Evolutionary conservation across 92 coral and sea anemone species (phyloP), one percentile per base, ranked within the genome.

Genomic region (Parazoanthus swiftii): DNA sequence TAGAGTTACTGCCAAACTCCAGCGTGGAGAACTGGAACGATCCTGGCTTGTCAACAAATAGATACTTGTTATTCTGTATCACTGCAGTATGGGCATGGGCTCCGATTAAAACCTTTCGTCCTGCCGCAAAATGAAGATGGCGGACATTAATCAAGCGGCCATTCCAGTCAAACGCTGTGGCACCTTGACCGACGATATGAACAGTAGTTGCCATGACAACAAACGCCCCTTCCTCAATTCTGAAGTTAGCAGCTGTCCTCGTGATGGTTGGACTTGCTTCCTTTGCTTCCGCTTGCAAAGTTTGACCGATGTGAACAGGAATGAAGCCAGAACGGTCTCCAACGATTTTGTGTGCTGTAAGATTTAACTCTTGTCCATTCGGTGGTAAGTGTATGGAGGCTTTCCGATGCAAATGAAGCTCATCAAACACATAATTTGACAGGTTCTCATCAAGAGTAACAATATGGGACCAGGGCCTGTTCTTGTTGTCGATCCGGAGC

Each of bases 201-300:
- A 92, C 92, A 18, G 90, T 89, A 0, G 92, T 92, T 18, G 94
- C 91, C 94, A 92, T 92, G 25, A 92, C 77, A n/a, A 89, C 94
- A 43, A 89, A 81, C 23, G 91, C 91, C 15, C 86, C 86, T 73
- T 78, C 82, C 37, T 92, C 94, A 58, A 92, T 81, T 73, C 74
- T 85, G 79, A 90, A 92, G 91, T 92, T 92, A 46, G 94, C 90
- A n/a, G 91, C 89, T 63, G 94, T 89, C 78, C 94, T 91, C 42
- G 94, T 92, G 23, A 92, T 90, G 3, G 94, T 92, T 77, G 88
- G 91, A 44, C 66, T 79, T 2, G 92, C 89, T 26, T 90, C 92
- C 75, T 90, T 90, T 4, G 88, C 89, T 54, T 92, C 94, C 15
- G 92, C 91, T 50, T 81, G 88, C 86, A 92, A 75, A 46, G 85